phyloP scores from a whole-genome alignment of 2,888 invertebrate species.

The Dichetophora obliterata region DNA sequence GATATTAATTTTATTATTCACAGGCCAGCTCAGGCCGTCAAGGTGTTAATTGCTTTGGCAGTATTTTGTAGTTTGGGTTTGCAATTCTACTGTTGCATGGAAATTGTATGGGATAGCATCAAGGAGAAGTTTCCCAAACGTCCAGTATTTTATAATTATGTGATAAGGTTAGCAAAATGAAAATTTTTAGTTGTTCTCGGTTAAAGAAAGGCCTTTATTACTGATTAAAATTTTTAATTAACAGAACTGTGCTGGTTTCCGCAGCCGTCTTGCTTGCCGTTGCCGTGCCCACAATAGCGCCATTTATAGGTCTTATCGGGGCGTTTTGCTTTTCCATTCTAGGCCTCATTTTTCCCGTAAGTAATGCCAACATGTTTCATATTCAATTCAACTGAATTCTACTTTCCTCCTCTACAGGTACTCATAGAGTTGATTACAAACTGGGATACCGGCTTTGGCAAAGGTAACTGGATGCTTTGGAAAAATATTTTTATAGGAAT shows the following conservation, averaged over 20 bases:
- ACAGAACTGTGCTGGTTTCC: conserved; percentile 75
- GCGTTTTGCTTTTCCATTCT: conserved; percentile 93
- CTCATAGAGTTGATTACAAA: conserved; percentile 87
- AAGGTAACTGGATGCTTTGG: conserved; percentile 79
- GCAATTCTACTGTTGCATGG: conserved; percentile 96
- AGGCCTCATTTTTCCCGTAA: conserved; percentile 88
- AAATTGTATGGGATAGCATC: conserved; percentile 89
- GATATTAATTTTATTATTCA: conserved; percentile 9
- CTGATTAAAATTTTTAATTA: neutral
- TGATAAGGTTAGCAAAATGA: conserved; percentile 71
- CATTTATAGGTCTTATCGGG: conserved; percentile 93
- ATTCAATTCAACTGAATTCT: neutral
- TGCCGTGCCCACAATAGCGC: conserved; percentile 87
- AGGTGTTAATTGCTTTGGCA: conserved; percentile 87
- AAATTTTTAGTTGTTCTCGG: neutral
- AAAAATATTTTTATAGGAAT: conserved; percentile 83
- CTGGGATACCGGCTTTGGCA: conserved; percentile 87
- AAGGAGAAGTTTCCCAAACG: conserved; percentile 80
- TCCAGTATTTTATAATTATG: conserved; percentile 80
- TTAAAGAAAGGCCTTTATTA: neutral
- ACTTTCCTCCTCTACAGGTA: conserved; percentile 61
- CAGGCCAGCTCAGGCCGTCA: conserved; percentile 87
- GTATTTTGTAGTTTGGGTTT: conserved; percentile 96
- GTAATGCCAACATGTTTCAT: conserved; percentile 38
- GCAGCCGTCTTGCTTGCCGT: conserved; percentile 83